A percentile compares a stretch with the other conserved stretches of the same genome.
phyloP scores from a whole-genome alignment of 2,888 invertebrate genomes.

The Trachelus tabidus region DNA sequence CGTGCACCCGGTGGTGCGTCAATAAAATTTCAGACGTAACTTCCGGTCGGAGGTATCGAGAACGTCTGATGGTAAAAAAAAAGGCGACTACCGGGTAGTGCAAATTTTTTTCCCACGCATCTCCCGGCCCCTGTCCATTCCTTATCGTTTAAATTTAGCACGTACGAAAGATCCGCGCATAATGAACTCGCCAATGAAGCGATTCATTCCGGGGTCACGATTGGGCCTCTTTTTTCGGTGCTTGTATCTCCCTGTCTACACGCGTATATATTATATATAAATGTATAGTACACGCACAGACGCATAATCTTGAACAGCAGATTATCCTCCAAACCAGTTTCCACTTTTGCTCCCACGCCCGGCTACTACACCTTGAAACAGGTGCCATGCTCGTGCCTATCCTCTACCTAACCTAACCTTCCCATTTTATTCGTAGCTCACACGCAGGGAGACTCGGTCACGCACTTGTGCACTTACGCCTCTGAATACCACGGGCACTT shows the following conservation, averaged over 20 bases:
- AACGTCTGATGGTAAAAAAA: background rate
- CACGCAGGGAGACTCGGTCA: background rate
- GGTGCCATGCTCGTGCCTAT: constrained; percentile 33
- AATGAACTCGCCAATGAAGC: constrained; percentile 28
- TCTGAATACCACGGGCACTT: background rate
- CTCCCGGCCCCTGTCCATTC: constrained; percentile 16
- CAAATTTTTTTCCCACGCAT: constrained; percentile 29
- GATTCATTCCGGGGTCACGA: background rate
- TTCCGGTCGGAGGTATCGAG: background rate
- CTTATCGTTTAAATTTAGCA: constrained; percentile 13
- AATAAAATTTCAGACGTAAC: background rate
- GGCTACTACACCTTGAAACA: constrained; percentile 38
- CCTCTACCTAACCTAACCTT: background rate
- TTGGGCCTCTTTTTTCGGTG: background rate
- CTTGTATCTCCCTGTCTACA: background rate
- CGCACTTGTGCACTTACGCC: background rate
- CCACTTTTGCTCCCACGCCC: constrained; percentile 54
- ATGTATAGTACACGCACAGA: background rate
- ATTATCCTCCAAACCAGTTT: constrained; percentile 55
- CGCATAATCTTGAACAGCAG: constrained; percentile 39
- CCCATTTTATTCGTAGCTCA: background rate
- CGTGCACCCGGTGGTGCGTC: background rate
- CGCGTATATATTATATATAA: background rate
- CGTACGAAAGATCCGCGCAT: constrained; percentile 6
- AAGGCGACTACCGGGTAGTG: background rate